Evolutionary conservation across 2,888 invertebrate genomes (phyloP).

Genomic region (Caenorhabditis becei): DNA sequence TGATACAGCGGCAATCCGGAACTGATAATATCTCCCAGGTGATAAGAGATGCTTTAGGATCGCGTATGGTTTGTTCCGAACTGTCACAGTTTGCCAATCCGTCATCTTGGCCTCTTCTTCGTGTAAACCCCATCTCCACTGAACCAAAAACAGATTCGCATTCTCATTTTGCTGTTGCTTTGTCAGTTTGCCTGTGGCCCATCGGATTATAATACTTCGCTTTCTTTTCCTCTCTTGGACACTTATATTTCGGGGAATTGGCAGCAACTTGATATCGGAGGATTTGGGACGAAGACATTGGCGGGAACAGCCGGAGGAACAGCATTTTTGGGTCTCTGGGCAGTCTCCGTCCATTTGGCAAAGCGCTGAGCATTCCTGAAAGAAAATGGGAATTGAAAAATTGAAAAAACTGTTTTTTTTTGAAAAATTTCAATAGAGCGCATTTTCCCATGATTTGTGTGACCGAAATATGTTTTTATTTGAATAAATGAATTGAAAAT

Average conservation of each 20-base stretch:
- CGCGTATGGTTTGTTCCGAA: slow-evolving; percentile 80
- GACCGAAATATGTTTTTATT: too few relatives aligned
- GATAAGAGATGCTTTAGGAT: slow-evolving; percentile 80
- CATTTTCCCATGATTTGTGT: too few relatives aligned
- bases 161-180: slow-evolving; percentile 70
- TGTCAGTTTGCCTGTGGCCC: slow-evolving; percentile 74
- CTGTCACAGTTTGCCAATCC: slow-evolving; percentile 80
- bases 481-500: too few relatives aligned
- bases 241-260: slow-evolving; percentile 75
- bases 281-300: slow-evolving; percentile 71
- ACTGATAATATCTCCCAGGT: slow-evolving; percentile 79
- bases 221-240: slow-evolving; percentile 78
- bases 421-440: too few relatives aligned
- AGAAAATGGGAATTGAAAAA: background rate
- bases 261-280: slow-evolving; percentile 69
- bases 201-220: slow-evolving; percentile 79
- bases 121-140: slow-evolving; percentile 80
- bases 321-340: slow-evolving; percentile 82
- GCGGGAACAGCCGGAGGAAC: slow-evolving; percentile 79
- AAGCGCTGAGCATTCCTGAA: slow-evolving; percentile 81
- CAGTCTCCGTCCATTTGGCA: slow-evolving; percentile 82
- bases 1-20: slow-evolving; percentile 81
- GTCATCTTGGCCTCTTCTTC: slow-evolving; percentile 73
- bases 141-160: slow-evolving; percentile 78
- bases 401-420: background rate